A percentile compares a stretch with the other conserved stretches of the same genome.
phyloP scores from a whole-genome alignment of 2,113 vertebrate genomes.

The Pionites leucogaster region DNA sequence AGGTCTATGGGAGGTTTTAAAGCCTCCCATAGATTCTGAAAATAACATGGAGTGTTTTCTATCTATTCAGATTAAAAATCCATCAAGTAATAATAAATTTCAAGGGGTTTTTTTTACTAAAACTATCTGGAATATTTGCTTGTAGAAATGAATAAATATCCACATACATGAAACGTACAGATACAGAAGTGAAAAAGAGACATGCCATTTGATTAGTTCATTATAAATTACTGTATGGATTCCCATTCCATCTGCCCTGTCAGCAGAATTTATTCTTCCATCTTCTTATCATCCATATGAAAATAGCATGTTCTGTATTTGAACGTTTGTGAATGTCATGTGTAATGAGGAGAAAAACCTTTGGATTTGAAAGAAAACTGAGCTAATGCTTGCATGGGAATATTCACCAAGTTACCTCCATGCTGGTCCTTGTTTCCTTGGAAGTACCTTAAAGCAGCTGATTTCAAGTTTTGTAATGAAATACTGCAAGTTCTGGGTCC shows the following conservation, averaged over 20 bases:
- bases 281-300: neutral
- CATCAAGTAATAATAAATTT: neutral
- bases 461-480: neutral
- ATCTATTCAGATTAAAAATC: neutral
- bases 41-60: neutral
- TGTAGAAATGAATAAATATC: neutral
- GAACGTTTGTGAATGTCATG: neutral
- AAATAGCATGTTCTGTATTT: neutral
- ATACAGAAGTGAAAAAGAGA: neutral
- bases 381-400: neutral
- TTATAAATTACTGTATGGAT: neutral
- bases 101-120: neutral
- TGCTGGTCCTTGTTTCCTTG: neutral
- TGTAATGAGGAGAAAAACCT: neutral
- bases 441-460: neutral
- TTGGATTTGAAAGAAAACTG: neutral
- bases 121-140: neutral
- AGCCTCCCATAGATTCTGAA: neutral
- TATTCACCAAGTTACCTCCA: neutral
- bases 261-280: neutral
- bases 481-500: neutral
- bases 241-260: neutral
- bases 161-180: neutral
- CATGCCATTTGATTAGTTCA: neutral
- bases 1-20: constrained; percentile 14